Evolutionary conservation across 1,140 invertebrate species (phyloP).

Genomic region (Drosophila grimshawi): DNA sequence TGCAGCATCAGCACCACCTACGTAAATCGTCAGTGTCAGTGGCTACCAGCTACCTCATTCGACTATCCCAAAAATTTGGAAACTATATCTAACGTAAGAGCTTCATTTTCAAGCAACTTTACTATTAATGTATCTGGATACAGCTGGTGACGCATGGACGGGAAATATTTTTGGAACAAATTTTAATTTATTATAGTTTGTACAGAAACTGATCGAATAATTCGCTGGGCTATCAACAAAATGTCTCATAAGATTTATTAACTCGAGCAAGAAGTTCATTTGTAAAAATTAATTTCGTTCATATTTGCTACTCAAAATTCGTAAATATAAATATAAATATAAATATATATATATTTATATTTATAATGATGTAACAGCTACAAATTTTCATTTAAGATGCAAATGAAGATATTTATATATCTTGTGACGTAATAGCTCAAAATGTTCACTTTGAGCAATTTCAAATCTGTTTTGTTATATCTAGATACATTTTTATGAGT

Average conservation of each 20-base stretch:
- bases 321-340: neutral
- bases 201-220: slow-evolving; percentile 10
- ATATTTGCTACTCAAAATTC: neutral
- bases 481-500: slow-evolving; percentile 33
- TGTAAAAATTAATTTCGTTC: neutral
- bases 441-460: neutral
- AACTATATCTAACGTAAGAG: slow-evolving; percentile 3
- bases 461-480: slow-evolving; percentile 7
- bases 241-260: slow-evolving; percentile 9
- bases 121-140: slow-evolving; percentile 3
- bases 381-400: no score
- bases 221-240: neutral
- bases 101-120: slow-evolving; percentile 7
- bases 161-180: slow-evolving; percentile 5
- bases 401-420: neutral
- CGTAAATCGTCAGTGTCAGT: slow-evolving; percentile 17
- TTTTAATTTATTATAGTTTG: slow-evolving; percentile 7
- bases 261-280: neutral
- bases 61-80: slow-evolving; percentile 25
- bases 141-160: slow-evolving; percentile 4
- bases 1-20: slow-evolving; percentile 49
- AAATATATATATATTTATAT: neutral
- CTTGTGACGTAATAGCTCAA: neutral
- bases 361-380: neutral
- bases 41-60: slow-evolving; percentile 25